A percentile compares a stretch with the other conserved stretches of the same genome.
phyloP scores from a whole-genome alignment of 1,140 invertebrate species.

The Drosophila ogumai region DNA sequence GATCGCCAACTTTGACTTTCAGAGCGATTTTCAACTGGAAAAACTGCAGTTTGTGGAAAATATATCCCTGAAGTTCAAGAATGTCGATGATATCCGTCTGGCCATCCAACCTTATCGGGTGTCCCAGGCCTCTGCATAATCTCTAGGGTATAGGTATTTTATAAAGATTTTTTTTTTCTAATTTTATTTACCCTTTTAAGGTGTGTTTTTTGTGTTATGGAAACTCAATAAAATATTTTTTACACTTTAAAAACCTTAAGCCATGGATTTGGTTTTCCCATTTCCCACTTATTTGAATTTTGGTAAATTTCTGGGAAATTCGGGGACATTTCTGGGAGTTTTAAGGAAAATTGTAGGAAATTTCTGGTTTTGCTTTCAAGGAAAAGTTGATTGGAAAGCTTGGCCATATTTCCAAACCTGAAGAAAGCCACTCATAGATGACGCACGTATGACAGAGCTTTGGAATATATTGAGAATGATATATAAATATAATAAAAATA shows the following conservation, averaged over 20 bases:
- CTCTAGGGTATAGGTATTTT: background rate
- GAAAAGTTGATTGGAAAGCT: conserved; percentile 1
- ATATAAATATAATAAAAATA: too few relatives aligned
- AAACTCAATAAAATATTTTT: conserved; percentile 6
- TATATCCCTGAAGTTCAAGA: conserved; percentile 77
- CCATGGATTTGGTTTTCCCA: too few relatives aligned
- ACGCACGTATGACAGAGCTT: background rate
- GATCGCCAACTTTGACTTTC: conserved; percentile 65
- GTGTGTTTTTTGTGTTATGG: background rate
- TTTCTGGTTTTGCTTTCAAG: background rate
- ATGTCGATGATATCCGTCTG: conserved; percentile 70
- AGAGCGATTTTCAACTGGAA: conserved; percentile 56
- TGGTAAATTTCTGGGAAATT: background rate
- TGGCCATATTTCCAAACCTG: background rate
- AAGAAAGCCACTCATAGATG: background rate
- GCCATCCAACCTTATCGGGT: conserved; percentile 47
- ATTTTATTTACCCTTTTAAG: background rate
- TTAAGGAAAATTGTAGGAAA: background rate
- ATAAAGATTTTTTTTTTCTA: conserved; percentile 4
- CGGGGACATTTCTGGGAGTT: background rate
- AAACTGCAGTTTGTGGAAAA: conserved; percentile 74
- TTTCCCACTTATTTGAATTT: conserved; percentile 51
- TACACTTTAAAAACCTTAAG: too few relatives aligned
- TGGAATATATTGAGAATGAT: too few relatives aligned
- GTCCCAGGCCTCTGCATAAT: conserved; percentile 9